Evolutionary conservation across 2,797 vertebrate species (phyloP), one percentile per base, ranked within the genome.

Genomic region (Chloroceryle inda): DNA sequence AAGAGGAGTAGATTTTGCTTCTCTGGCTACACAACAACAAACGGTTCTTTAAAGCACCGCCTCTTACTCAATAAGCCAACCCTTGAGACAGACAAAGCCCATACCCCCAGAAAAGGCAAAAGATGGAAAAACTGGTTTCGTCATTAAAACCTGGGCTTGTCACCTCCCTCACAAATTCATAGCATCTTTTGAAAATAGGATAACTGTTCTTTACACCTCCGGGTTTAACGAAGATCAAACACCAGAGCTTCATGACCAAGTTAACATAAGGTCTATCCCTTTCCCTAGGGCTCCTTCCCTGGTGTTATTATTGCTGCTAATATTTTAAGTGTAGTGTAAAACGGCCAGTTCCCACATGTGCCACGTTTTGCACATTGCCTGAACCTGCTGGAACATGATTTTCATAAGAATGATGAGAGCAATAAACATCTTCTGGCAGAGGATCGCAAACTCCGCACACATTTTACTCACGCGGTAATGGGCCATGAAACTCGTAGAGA

Each of bases 341-440:
- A 98, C 94, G 93, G 97, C 97, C 97, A 97, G 97, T 98, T 97
- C 97, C 98, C 97, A 98, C 97, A 96, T 97, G 94, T 95, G 94
- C 87, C 96, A 91, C 66, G 61, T 94, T 98, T 97, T 96, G 91
- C 83, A 96, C 92, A 96, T 94, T 96, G 97, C 90, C 97, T 97
- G 93, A 98, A 98, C 97, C 97, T 97, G 97, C 97, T 98, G 97
- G 97, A 98, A 98, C 97, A 96, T 97, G 98, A 97, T 98, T 98
- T 98, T 97, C 96, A 2, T 93, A 97, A 98, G 98, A 98, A 97
- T 98, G 97, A 98, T 98, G 97, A 96, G 94, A 88, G 95, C 96
- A 98, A 98, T 98, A 98, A 98, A 98, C 97, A 97, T 98, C 97
- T 97, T 98, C 97, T 98, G 98, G 98, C 98, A 98, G 88, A 98